Evolutionary conservation across 2,113 vertebrate species (phyloP).

Genomic region (Motacilla alba): DNA sequence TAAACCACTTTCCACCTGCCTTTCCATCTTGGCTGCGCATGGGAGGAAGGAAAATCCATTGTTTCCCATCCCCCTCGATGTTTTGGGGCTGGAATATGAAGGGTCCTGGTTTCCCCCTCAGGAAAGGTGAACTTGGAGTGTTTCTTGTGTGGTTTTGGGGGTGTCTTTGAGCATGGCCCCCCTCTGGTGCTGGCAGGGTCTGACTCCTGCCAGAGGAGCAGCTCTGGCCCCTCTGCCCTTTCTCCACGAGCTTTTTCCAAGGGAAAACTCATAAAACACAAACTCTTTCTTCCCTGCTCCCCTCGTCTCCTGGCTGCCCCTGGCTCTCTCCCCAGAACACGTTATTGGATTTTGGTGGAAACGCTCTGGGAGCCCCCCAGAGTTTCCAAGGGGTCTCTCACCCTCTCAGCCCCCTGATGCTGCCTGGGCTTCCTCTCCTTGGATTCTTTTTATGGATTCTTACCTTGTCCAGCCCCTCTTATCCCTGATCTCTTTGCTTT

Average conservation of each 20-base stretch:
- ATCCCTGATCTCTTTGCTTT: not conserved
- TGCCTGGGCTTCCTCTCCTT: not conserved
- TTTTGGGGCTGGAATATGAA: not conserved
- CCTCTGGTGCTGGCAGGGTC: not conserved
- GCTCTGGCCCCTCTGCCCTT: not conserved
- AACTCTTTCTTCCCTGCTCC: not conserved
- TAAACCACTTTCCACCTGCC: not conserved
- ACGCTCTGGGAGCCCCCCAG: not conserved
- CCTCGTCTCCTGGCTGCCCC: not conserved
- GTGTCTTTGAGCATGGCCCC: accelerated
- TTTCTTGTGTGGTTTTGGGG: not conserved
- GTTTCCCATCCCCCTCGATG: accelerated
- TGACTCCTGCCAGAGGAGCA: not conserved
- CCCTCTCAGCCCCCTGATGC: not conserved
- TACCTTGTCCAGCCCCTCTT: not conserved
- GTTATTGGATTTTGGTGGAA: not conserved
- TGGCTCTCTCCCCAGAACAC: not conserved
- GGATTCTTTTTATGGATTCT: not conserved
- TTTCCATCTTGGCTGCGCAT: not conserved
- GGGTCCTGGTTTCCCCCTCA: not conserved
- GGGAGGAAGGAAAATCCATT: not conserved
- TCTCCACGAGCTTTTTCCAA: not conserved
- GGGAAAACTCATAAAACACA: not conserved
- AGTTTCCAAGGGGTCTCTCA: not conserved
- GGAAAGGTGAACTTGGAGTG: not conserved